A percentile compares a stretch with the other conserved stretches of the same genome.
Evolutionary conservation across 2,797 vertebrate genomes (phyloP).

Genomic region (Pterois miles): DNA sequence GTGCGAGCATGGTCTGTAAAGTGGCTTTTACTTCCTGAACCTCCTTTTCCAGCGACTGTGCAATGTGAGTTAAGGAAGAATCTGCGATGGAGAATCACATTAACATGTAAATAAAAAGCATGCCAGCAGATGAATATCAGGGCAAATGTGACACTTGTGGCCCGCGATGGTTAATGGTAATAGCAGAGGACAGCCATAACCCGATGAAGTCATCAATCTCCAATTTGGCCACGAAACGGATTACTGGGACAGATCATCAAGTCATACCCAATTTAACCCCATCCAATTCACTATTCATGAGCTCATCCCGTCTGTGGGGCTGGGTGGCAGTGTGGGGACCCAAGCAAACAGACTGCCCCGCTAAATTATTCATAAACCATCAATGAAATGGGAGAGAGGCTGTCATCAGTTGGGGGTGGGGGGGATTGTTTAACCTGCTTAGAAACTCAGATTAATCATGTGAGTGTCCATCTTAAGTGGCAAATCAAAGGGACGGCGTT

Average conservation of each 20-base stretch:
- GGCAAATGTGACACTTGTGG: slow-evolving; percentile 45
- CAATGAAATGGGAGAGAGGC: slow-evolving; percentile 67
- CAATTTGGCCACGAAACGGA: slow-evolving; percentile 59
- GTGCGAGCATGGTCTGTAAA: slow-evolving; percentile 86
- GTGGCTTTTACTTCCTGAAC: slow-evolving; percentile 91
- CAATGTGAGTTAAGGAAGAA: slow-evolving; percentile 84
- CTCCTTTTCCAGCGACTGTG: slow-evolving; percentile 89
- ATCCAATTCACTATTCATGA: slow-evolving; percentile 74
- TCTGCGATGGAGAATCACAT: slow-evolving; percentile 7
- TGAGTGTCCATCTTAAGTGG: slow-evolving; percentile 75
- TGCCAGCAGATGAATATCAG: slow-evolving; percentile 33
- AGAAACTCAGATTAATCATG: slow-evolving; percentile 73
- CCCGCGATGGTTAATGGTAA: slow-evolving; percentile 42
- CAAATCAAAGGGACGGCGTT: slow-evolving; percentile 75
- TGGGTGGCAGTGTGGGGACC: slow-evolving; percentile 37
- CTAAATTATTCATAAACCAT: slow-evolving; percentile 82
- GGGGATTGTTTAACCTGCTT: slow-evolving; percentile 81
- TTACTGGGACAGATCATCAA: slow-evolving; percentile 67
- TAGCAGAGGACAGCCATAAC: slow-evolving; percentile 33
- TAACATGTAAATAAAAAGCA: slow-evolving; percentile 40
- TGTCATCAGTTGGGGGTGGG: slow-evolving; percentile 60
- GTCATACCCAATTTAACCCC: slow-evolving; percentile 67
- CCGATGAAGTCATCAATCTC: slow-evolving; percentile 68
- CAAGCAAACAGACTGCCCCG: slow-evolving; percentile 64
- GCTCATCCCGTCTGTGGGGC: slow-evolving; percentile 56